Base-by-base conservation (phyloP, 2,797 vertebrate genomes). In the Cyclura pinguis region DNA sequence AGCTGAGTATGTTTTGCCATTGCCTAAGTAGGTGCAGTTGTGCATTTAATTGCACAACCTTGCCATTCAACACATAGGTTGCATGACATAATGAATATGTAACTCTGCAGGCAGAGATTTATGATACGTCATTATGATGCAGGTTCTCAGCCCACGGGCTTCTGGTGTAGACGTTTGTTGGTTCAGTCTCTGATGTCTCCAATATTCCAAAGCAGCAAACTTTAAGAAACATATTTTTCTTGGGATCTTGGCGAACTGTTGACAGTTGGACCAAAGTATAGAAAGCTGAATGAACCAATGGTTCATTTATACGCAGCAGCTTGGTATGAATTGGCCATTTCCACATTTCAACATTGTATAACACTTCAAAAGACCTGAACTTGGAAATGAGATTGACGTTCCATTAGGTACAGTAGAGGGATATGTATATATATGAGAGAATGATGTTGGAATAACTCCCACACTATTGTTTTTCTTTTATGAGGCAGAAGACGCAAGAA, bases 341-440 rank as follows among this genome's bases (percentile, higher is more conserved):
- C 93, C 88, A 80, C 90, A 16, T 81, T 76, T 96, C 93, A 87
- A 80, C 88, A 90, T 89, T 93, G 86, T 93, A 85, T 91, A 94
- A 72, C 1, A 89, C 88, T 89, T 69, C 2, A 1, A 55, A 93
- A 91, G 92, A 94, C 90, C 94, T 82, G 94, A 87, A 86, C 50
- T 88, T 32, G 91, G 86, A 92, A 86, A 2, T n/a, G 64, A 94
- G 86, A 94, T 64, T 64, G 89, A 84, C 93, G 96, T 96, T 90
- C 86, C 85, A 89, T 93, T 90, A 89, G 9, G 27, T 12, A 16
- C 18, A 3, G 35, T 3, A 4, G 27, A 57, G 2, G 42, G 1
- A 20, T 18, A 22, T 1, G 18, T 22, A 22, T 62, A 0, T 62
- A 14, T 57, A 14, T 57, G 55, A 27, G 47, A 95, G 94, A 94